These are phyloP conservation scores for Atrichornis clamosus DNA, from an alignment of 2,113 vertebrate species.

Conservation along the genomic window DNA sequence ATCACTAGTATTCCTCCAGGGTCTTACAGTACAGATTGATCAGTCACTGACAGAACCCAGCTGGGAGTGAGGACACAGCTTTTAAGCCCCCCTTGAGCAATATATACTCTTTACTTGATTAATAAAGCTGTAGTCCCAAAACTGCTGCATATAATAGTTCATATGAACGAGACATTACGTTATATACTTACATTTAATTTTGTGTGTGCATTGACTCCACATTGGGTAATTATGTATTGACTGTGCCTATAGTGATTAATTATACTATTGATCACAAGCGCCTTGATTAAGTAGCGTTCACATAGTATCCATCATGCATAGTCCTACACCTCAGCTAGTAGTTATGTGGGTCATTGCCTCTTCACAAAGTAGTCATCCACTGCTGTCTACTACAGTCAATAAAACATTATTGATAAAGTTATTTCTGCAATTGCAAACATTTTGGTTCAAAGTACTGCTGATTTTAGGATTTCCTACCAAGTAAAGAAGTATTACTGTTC, in stretches of 20 bases:
- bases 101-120: background rate
- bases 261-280: background rate
- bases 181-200: background rate
- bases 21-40: background rate
- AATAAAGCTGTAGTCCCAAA: background rate
- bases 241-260: background rate
- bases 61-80: background rate
- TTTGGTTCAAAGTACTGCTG: background rate
- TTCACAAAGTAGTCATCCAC: background rate
- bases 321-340: rapidly evolving
- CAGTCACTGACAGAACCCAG: background rate
- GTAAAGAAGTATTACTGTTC: background rate
- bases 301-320: background rate
- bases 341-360: background rate
- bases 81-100: background rate
- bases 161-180: background rate
- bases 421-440: background rate
- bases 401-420: background rate
- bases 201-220: background rate
- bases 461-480: background rate
- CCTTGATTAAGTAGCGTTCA: background rate
- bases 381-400: background rate
- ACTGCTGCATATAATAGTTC: background rate
- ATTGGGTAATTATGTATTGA: background rate
- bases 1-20: background rate